Evolutionary conservation across 2,113 vertebrate genomes (phyloP).

Genomic region (Coracopsis vasa): DNA sequence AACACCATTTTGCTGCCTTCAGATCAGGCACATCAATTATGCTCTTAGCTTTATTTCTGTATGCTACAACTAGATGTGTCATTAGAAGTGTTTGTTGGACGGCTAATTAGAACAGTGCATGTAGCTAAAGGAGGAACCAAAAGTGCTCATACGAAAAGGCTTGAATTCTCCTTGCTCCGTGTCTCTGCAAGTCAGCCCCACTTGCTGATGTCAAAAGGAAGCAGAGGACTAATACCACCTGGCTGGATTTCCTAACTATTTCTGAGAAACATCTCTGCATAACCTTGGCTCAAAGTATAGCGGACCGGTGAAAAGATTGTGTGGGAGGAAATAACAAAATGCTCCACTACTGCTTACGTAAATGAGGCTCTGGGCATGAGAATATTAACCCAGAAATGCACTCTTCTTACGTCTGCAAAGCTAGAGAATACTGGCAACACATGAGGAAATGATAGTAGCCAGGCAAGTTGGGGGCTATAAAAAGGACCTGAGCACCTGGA

Average conservation of each 20-base stretch:
- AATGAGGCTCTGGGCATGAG: neutral
- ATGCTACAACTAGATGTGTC: neutral
- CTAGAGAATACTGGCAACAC: neutral
- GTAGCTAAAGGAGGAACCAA: neutral
- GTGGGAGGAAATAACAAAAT: neutral
- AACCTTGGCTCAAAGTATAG: neutral
- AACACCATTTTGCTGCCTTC: neutral
- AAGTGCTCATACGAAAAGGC: neutral
- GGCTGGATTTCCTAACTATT: neutral
- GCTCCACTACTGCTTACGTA: neutral
- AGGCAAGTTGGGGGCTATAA: neutral
- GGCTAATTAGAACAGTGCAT: neutral
- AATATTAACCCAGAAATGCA: neutral
- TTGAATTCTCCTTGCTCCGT: neutral
- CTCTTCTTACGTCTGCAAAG: neutral
- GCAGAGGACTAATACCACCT: neutral
- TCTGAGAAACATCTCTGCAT: neutral
- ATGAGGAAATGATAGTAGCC: neutral
- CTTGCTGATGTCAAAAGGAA: neutral
- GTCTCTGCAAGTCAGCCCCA: neutral
- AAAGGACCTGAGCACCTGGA: neutral
- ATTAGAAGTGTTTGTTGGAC: neutral
- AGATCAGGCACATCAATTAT: neutral
- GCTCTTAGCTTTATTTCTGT: neutral
- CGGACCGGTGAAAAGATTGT: neutral